Evolutionary conservation across 2,888 invertebrate species (phyloP), one percentile per base, ranked within the genome.

Genomic region (Phytoseiulus persimilis): DNA sequence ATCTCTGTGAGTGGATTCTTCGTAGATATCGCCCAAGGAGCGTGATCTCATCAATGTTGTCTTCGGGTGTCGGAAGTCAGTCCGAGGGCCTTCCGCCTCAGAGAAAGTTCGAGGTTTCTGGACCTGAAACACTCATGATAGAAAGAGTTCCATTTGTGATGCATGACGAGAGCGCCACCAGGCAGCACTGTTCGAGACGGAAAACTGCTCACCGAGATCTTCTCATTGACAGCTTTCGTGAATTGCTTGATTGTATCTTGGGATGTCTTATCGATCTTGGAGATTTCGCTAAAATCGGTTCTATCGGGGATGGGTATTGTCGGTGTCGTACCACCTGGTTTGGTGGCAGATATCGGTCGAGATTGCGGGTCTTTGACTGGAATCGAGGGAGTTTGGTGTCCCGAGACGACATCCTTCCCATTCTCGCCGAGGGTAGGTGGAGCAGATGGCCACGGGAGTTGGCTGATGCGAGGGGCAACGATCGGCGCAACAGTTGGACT

Each of bases 201-300:
- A n/a, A n/a, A n/a, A n/a, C n/a, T 18, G 18, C 87, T 32, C n/a
- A 87, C 87, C 87, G 87, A 87, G n/a, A 87, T 87, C 18, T 32
- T 87, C 33, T 87, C 87, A 45, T 87, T 87, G 6, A 87, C 87
- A 23, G 87, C 11, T 87, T 87, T 33, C 33, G 87, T 32, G 18
- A 87, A 87, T 14, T 87, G 87, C 18, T 87, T 87, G 6, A 87
- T n/a, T 6, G 87, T 87, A 31, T 87, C 87, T 87, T 87, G 87
- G 87, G 87, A 87, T 9, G 87, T 39, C 6, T 45, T 33, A 33
- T 87, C 87, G n/a, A 87, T n/a, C 33, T 45, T 33, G 9, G 39
- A 39, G 33, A 87, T 33, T 45, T 87, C 87, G 33, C 87, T 87
- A 33, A 23, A 33, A 9, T 45, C 87, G 18, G 33, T 33, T 23